Conservation (phyloP, 1,140 invertebrate species). For the Meloidogyne floridensis region DNA sequence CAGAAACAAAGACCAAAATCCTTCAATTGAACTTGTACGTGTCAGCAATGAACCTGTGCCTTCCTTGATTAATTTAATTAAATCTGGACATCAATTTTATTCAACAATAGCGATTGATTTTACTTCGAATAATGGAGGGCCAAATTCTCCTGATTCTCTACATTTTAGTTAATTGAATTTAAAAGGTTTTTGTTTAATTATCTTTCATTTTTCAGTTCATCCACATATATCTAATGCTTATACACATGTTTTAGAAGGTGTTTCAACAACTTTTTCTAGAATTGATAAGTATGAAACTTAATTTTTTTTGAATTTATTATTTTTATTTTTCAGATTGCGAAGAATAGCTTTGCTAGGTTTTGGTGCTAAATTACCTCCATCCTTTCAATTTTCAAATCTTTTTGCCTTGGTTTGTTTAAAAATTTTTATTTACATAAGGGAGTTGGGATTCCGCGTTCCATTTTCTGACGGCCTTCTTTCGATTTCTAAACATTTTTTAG, state of each 20-base stretch:
- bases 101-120: slow-evolving; percentile 54
- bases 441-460: no score
- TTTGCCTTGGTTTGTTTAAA: slow-evolving; percentile 43
- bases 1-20: slow-evolving; percentile 43
- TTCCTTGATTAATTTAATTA: slow-evolving; percentile 28
- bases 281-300: slow-evolving; percentile 34
- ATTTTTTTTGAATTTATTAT: not conserved
- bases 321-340: slow-evolving; percentile 38
- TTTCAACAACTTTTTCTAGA: slow-evolving; percentile 33
- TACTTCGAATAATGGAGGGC: slow-evolving; percentile 55
- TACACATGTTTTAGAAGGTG: slow-evolving; percentile 30
- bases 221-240: slow-evolving; percentile 47
- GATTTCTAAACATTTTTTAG: no score
- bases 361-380: slow-evolving; percentile 52
- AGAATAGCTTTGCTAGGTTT: slow-evolving; percentile 53
- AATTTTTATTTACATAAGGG: no score
- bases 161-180: slow-evolving; percentile 34
- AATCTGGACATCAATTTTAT: slow-evolving; percentile 42
- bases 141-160: slow-evolving; percentile 46
- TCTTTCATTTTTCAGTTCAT: slow-evolving; percentile 37
- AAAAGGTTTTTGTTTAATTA: not conserved
- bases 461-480: no score
- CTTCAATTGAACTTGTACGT: slow-evolving; percentile 48
- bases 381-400: slow-evolving; percentile 50
- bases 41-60: slow-evolving; percentile 34